Base-by-base conservation (phyloP, 2,797 vertebrate genomes). In the Artibeus jamaicensis region DNA sequence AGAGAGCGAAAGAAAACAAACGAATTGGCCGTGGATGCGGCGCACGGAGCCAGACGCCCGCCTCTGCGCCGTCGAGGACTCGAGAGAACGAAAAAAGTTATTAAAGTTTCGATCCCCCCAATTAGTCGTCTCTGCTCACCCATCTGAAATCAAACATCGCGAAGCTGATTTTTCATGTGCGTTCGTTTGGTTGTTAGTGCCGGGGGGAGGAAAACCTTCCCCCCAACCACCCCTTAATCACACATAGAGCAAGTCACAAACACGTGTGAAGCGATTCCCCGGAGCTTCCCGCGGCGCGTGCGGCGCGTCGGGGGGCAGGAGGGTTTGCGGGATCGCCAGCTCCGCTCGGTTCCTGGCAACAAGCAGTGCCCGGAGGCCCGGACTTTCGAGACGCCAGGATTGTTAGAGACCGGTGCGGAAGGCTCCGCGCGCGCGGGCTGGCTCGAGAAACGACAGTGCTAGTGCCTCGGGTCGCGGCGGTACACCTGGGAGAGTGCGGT, bases 1-100 rank as follows among this genome's bases (percentile, higher is more conserved):
- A 39, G 87, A 29, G 97, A 98, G 96, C 83, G 97, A 98, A 98
- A 91, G 97, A 98, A 98, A 98, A 98, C 98, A 98, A 98, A 98
- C 98, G 98, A 98, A 98, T 98, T 98, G 98, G 97, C 96, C 50
- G 85, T 94, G 90, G 96, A 85, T 91, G 88, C 96, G 37, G 74
- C 70, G 89, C 93, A 67, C 97, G 39, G 96, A 93, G 89, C 95
- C n/a, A 94, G 94, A 86, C 73, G 32, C 90, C 88, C 73, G 67
- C 93, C 94, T 97, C 86, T 32, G 14, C 26, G 32, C 71, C 91
- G 90, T 97, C 74, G 95, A 97, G 77, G 94, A 77, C 86, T 74
- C 81, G 81, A 70, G 96, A 96, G 97, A 98, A 98, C 98, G 97
- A 92, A 94, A 97, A 97, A 98, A 98, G 98, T 98, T 98, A 74